These are phyloP conservation scores for Megalops cyprinoides DNA, from an alignment of 2,797 vertebrate genomes.

Conservation along the genomic window DNA sequence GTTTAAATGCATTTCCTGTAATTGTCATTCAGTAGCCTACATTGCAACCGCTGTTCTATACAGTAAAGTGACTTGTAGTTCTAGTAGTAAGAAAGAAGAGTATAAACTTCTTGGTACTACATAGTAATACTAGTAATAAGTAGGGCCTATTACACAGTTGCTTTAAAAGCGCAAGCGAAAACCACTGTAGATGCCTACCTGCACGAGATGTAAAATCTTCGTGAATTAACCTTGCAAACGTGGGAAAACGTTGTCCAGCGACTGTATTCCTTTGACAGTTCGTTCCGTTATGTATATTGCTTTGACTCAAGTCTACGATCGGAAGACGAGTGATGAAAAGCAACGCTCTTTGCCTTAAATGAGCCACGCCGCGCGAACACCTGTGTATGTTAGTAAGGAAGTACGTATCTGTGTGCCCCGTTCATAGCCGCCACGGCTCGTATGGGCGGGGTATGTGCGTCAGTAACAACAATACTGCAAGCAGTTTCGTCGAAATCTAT, in stretches of 20 bases:
- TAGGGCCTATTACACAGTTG: too few relatives aligned
- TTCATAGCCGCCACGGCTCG: constrained; percentile 8
- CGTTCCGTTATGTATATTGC: neutral
- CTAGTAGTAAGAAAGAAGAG: too few relatives aligned
- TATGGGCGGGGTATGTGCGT: neutral
- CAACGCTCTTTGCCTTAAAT: constrained; percentile 21
- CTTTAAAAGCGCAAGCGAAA: too few relatives aligned
- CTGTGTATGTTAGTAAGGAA: constrained; percentile 7
- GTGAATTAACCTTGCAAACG: too few relatives aligned
- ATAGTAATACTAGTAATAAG: neutral
- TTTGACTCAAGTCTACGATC: constrained; percentile 5
- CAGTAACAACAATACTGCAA: too few relatives aligned
- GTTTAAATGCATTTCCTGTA: neutral
- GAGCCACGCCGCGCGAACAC: constrained; percentile 4
- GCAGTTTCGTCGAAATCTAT: too few relatives aligned
- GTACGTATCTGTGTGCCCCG: neutral
- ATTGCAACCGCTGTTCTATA: too few relatives aligned
- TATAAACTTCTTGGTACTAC: too few relatives aligned
- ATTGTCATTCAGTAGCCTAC: too few relatives aligned
- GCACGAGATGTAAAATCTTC: too few relatives aligned
- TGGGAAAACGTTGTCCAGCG: neutral
- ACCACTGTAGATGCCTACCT: too few relatives aligned
- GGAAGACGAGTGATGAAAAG: constrained; percentile 16
- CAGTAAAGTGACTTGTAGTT: too few relatives aligned
- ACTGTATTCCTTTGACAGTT: constrained; percentile 23